Percentiles rank a stretch among this genome's conserved stretches.
phyloP scores from a whole-genome alignment of 2,113 vertebrate genomes.

The Parotia lawesii region DNA sequence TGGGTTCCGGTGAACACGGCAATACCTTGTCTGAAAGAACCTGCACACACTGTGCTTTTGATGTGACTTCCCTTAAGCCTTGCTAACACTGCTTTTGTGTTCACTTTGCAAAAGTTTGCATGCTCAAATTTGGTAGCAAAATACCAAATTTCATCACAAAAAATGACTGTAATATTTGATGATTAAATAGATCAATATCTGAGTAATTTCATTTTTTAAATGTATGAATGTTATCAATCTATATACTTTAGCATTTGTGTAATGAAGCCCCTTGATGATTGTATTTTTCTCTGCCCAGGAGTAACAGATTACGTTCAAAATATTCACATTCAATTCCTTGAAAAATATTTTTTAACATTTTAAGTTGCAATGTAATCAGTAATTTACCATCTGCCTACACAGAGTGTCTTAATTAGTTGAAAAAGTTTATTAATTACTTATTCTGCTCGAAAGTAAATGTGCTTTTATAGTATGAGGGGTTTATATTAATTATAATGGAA shows the following conservation, averaged over 20 bases:
- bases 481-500: not conserved
- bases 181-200: not conserved
- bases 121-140: not conserved
- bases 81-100: not conserved
- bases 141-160: not conserved
- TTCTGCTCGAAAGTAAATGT: not conserved
- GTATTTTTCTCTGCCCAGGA: not conserved
- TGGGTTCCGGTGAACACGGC: not conserved
- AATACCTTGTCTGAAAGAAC: rapidly evolving
- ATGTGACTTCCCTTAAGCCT: not conserved
- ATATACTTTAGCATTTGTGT: not conserved
- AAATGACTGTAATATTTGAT: not conserved
- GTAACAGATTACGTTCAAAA: not conserved
- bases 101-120: not conserved
- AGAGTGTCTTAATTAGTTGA: not conserved
- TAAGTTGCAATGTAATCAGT: not conserved
- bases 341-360: not conserved
- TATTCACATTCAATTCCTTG: not conserved
- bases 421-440: not conserved
- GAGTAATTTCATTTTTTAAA: not conserved
- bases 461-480: not conserved
- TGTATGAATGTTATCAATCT: not conserved
- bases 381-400: not conserved
- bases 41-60: not conserved
- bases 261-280: not conserved